These are phyloP conservation scores for Chaetura pelagica DNA, from an alignment of 2,113 vertebrate genomes.

Conservation along the genomic window DNA sequence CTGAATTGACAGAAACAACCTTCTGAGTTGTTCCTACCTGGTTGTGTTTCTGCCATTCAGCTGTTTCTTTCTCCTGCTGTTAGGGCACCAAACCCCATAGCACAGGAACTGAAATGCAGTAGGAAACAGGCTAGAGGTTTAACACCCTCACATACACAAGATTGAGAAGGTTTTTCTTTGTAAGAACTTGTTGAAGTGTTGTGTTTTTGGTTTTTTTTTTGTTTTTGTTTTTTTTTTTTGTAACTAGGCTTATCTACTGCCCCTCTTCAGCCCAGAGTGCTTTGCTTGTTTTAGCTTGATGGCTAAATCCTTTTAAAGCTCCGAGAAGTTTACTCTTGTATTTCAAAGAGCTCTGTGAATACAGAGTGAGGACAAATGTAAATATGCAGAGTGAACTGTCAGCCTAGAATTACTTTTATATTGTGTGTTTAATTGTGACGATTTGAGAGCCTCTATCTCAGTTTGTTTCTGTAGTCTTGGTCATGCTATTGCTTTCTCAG, in stretches of 20 bases:
- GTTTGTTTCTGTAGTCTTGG: neutral
- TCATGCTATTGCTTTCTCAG: neutral
- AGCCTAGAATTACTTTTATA: neutral
- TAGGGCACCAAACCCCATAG: neutral
- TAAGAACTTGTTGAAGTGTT: neutral
- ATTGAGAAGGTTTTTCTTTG: neutral
- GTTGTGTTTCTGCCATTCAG: neutral
- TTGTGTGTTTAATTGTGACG: neutral
- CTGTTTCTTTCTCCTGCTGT: neutral
- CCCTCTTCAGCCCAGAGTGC: neutral
- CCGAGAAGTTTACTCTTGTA: constrained; percentile 1
- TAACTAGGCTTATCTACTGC: neutral
- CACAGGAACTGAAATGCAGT: neutral
- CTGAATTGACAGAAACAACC: neutral
- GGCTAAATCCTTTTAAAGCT: constrained; percentile 29
- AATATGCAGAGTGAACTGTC: neutral
- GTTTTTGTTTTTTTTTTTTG: too few relatives aligned
- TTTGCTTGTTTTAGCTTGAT: constrained; percentile 17
- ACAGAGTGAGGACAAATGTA: neutral
- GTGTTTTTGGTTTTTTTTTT: too few relatives aligned
- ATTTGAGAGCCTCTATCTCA: neutral
- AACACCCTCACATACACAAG: neutral
- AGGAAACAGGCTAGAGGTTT: neutral
- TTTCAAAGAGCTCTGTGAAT: constrained; percentile 24
- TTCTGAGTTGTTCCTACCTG: neutral